These are phyloP conservation scores for Amblyjoppa fuscipennis DNA, from an alignment of 2,888 invertebrate species.

Conservation along the genomic window DNA sequence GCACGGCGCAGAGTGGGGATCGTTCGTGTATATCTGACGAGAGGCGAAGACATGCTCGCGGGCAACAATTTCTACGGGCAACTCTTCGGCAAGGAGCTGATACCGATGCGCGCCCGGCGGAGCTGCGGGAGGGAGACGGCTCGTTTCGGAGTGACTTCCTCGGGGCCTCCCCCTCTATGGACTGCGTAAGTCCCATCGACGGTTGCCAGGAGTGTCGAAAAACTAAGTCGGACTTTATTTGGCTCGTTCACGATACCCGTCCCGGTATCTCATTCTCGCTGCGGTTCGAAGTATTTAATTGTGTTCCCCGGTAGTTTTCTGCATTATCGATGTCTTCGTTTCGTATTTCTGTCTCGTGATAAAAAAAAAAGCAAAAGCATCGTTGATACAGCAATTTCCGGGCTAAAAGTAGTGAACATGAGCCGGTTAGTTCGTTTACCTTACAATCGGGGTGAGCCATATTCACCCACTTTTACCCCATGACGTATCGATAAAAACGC, in stretches of 20 bases:
- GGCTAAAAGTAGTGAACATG: no score
- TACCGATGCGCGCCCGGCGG: background rate
- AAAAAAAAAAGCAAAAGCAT: background rate
- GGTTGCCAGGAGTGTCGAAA: conserved; percentile 56
- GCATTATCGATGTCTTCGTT: background rate
- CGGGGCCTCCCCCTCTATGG: background rate
- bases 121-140: conserved; percentile 10
- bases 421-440: no score
- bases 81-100: conserved; percentile 4
- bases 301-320: background rate
- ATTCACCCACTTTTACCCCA: no score
- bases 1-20: conserved; percentile 31
- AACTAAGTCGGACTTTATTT: conserved; percentile 77
- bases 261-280: background rate
- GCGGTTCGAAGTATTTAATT: background rate
- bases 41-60: background rate
- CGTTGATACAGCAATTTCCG: no score
- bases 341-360: background rate
- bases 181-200: conserved; percentile 1
- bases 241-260: conserved; percentile 64
- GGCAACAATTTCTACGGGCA: conserved; percentile 7
- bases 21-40: background rate
- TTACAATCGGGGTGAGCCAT: no score
- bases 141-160: background rate
- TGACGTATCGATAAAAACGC: no score